A percentile compares a stretch with the other conserved stretches of the same genome.
These are phyloP conservation scores for Hemibagrus wyckioides DNA, from an alignment of 2,113 vertebrate species.

Conservation along the genomic window DNA sequence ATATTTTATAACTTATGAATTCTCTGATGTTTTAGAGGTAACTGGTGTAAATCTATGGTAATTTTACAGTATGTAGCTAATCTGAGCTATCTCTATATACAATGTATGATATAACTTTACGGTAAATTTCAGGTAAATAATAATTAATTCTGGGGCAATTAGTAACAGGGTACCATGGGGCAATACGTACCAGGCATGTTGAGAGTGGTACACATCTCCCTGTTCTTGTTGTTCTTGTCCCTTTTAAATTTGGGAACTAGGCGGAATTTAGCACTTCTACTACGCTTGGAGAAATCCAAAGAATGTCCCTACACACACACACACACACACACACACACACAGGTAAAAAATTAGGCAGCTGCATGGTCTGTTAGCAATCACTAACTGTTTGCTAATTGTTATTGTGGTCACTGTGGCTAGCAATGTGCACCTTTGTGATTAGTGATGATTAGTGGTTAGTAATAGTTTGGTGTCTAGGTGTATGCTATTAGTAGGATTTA, in stretches of 20 bases:
- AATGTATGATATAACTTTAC: not conserved
- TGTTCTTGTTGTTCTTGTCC: conserved; percentile 94
- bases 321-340: conserved; percentile 18
- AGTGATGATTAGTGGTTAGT: not conserved
- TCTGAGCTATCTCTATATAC: not conserved
- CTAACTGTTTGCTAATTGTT: not conserved
- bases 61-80: not conserved
- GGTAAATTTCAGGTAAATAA: not conserved
- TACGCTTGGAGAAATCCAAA: conserved; percentile 85
- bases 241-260: conserved; percentile 98
- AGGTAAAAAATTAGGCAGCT: not conserved
- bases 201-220: conserved; percentile 79
- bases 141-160: not conserved
- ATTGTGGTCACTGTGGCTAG: not conserved
- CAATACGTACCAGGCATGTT: conserved; percentile 80
- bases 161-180: not conserved
- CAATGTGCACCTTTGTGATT: not conserved
- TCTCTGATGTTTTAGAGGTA: not conserved
- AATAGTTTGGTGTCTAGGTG: not conserved
- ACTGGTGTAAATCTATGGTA: not conserved
- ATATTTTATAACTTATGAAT: too few relatives aligned
- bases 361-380: not conserved
- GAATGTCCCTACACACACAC: conserved; percentile 73
- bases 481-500: not conserved
- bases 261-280: conserved; percentile 90